Evolutionary conservation across 2,113 vertebrate species (phyloP), one percentile per base, ranked within the genome.

Genomic region (Xyliphius kryptos): DNA sequence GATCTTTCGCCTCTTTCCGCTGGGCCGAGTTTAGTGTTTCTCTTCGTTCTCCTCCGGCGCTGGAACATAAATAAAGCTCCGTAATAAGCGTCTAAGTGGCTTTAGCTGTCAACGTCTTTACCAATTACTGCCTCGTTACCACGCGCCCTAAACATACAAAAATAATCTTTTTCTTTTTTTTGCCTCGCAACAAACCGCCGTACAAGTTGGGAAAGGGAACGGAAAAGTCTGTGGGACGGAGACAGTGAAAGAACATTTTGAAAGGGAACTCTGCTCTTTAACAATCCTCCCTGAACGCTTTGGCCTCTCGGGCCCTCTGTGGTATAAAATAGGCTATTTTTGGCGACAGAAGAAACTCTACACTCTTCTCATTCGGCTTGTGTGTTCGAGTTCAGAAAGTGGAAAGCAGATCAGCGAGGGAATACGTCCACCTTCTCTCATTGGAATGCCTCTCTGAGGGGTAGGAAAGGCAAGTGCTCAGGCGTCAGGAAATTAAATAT

Each of bases 401-500:
- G 43, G 32, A 58, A 50, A 54, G 62, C 61, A 77, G 66, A 65
- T 72, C 67, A 73, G 49, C 14, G 26, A 47, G 54, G 38, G 69
- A 38, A 67, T 63, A 26, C 43, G 63, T 61, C 58, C 63, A 19
- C 61, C 70, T 37, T 68, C n/a, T 71, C 75, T 64, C 51, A 6
- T 68, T 68, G 70, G 61, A 56, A 63, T 55, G 71, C 61, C 71
- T 75, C 72, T 74, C 73, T 64, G 64, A 67, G 73, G 77, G 72
- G 81, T 84, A 76, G 77, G 82, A 90, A 87, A 90, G 85, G 80
- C 86, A 81, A 81, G 78, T 87, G 82, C 92, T 91, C 87, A 86
- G 85, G 84, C 88, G 82, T 87, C 93, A 97, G 93, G 92, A 95
- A 93, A 97, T 96, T 92, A 94, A 95, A 96, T 88, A 89, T 82